A percentile compares a stretch with the other conserved stretches of the same genome.
phyloP scores from a whole-genome alignment of 2,113 vertebrate genomes.

The Hippolais icterina region DNA sequence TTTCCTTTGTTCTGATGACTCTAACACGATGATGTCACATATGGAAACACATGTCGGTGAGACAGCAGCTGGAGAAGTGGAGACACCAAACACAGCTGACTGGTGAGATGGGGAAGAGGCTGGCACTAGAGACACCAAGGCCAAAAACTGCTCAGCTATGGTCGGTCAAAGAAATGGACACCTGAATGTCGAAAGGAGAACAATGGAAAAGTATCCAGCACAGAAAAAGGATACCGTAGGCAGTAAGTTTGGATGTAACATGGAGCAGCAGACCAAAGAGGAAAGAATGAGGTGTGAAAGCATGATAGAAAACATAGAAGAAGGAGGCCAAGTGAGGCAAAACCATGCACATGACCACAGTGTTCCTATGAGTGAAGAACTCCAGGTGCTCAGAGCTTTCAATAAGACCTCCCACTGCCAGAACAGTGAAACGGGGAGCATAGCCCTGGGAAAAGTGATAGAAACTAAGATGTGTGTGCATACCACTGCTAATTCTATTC shows the following conservation, averaged over 20 bases:
- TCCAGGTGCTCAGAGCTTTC: not conserved
- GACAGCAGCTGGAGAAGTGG: not conserved
- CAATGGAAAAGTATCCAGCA: not conserved
- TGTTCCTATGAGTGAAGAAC: rapidly evolving
- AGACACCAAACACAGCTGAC: not conserved
- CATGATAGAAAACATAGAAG: not conserved
- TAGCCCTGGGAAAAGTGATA: not conserved
- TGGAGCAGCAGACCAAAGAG: not conserved
- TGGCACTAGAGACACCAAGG: not conserved
- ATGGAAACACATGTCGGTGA: not conserved
- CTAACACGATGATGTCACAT: rapidly evolving
- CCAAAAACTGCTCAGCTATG: not conserved
- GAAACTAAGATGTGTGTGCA: not conserved
- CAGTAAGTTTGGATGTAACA: not conserved
- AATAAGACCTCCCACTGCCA: rapidly evolving
- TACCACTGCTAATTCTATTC: not conserved
- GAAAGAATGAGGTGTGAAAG: not conserved
- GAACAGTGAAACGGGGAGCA: not conserved
- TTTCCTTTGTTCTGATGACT: not conserved
- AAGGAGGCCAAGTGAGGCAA: not conserved
- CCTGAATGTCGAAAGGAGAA: not conserved
- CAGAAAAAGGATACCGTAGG: rapidly evolving
- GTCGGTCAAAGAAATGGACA: not conserved
- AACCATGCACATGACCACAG: rapidly evolving
- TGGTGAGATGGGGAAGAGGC: not conserved